These are phyloP conservation scores for Temnothorax rugatulus DNA, from an alignment of 2,888 invertebrate genomes.

Conservation along the genomic window DNA sequence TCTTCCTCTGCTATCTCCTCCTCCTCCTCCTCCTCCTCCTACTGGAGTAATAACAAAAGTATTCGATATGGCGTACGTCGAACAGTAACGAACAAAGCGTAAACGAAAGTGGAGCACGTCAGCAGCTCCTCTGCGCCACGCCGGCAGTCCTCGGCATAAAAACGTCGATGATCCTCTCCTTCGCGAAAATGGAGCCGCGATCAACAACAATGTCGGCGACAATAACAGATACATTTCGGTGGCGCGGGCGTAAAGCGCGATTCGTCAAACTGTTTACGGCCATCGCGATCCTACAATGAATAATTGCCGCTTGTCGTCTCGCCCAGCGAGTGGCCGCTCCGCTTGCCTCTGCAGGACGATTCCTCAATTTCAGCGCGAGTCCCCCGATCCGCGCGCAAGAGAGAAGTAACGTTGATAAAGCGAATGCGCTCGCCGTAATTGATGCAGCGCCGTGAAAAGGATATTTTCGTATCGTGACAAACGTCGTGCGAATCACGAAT, in stretches of 20 bases:
- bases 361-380: slow-evolving; percentile 39
- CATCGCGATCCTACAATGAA: slow-evolving; percentile 36
- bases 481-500: slow-evolving; percentile 20
- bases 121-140: slow-evolving; percentile 41
- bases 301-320: slow-evolving; percentile 41
- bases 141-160: slow-evolving; percentile 30
- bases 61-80: slow-evolving; percentile 37
- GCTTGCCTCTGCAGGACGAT: slow-evolving; percentile 17
- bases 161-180: slow-evolving; percentile 35
- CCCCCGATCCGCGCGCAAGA: neutral
- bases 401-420: slow-evolving; percentile 21
- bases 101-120: slow-evolving; percentile 48
- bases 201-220: slow-evolving; percentile 50
- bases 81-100: slow-evolving; percentile 35
- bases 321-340: neutral
- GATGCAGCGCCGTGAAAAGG: slow-evolving; percentile 25
- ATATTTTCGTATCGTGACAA: neutral
- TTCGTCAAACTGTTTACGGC: slow-evolving; percentile 52
- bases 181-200: slow-evolving; percentile 30
- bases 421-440: slow-evolving; percentile 30
- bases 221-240: slow-evolving; percentile 45
- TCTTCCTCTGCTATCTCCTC: neutral
- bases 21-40: neutral
- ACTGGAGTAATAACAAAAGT: slow-evolving; percentile 49
- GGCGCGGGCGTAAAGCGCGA: slow-evolving; percentile 20